phyloP scores from a whole-genome alignment of 2,888 invertebrate species.

The Epistrophe grossulariae region DNA sequence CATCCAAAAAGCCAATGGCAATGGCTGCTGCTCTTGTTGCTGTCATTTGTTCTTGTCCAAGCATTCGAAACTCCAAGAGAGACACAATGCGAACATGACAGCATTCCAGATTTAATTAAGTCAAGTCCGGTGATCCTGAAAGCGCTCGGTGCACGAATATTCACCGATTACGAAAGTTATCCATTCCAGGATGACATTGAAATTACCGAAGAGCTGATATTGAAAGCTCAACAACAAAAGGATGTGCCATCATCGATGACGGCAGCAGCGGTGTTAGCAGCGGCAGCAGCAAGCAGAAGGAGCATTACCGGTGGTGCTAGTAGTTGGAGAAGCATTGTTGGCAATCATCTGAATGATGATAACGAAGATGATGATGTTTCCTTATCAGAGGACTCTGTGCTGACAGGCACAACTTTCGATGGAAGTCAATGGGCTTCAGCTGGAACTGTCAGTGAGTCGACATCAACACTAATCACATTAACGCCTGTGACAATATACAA shows the following conservation, averaged over 20 bases:
- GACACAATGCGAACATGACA: conserved; percentile 81
- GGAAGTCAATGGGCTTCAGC: conserved; percentile 50
- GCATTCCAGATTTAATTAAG: conserved; percentile 82
- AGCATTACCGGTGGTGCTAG: neutral
- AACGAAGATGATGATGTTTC: conserved; percentile 66
- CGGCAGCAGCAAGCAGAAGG: conserved; percentile 22
- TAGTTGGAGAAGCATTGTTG: conserved; percentile 10
- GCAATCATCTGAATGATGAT: conserved; percentile 65
- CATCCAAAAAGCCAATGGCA: conserved; percentile 73
- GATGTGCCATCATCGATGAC: conserved; percentile 57
- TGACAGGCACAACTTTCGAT: conserved; percentile 35
- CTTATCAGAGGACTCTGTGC: conserved; percentile 64
- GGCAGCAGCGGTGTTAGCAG: conserved; percentile 51
- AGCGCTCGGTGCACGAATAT: conserved; percentile 82
- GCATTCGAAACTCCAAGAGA: conserved; percentile 66
- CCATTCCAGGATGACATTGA: conserved; percentile 72
- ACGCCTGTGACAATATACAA: conserved; percentile 84
- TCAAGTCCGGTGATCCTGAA: conserved; percentile 83
- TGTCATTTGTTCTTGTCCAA: conserved; percentile 73
- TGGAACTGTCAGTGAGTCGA: conserved; percentile 75
- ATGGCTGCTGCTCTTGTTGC: conserved; percentile 68
- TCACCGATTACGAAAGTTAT: conserved; percentile 80
- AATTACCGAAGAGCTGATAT: conserved; percentile 69
- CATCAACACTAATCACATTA: conserved; percentile 83
- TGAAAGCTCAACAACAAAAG: conserved; percentile 57